Evolutionary conservation across 2,113 vertebrate genomes (phyloP), one percentile per base, ranked within the genome.

Genomic region (Protomyctophum bolini): DNA sequence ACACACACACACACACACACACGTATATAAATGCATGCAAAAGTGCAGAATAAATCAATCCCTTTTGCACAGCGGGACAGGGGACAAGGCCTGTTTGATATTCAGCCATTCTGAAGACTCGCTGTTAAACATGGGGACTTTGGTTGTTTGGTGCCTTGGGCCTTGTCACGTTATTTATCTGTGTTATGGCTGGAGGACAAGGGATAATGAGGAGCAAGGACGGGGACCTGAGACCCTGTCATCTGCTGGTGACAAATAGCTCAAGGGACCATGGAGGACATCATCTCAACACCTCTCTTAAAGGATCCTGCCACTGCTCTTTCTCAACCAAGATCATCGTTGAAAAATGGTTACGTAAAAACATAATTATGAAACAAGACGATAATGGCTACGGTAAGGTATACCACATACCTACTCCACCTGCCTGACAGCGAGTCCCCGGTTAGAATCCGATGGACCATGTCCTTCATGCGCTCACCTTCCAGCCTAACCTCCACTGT

Each of bases 91-190:
- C 11, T 65, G 21, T 7, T 50, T 50, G 48, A 10, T 9, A 50
- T 10, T 50, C 48, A 6, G 7, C 48, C 48, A 50, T 6, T 68
- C 10, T 75, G 62, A 70, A 63, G 76, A 79, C 61, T 48, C 45
- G 58, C 60, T 58, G 76, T 65, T 52, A 10, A 50, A 65, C 72
- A 58, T 3, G 33, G 10, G 66, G 33, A 33, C 33, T 2, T 33
- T 33, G 33, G 33, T 33, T 33, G 33, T 73, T 71, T 72, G 70
- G 67, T 52, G 73, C 47, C 0, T 63, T 5, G 14, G 58, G 63
- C 70, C 33, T 74, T 71, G 69, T 78, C 74, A 61, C 78, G 65
- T 82, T 64, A 67, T 88, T 82, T 66, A 71, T 82, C 79, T 75
- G 74, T 0, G 55, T n/a, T 54, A 5, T 1, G 51, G 10, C 10